A percentile compares a stretch with the other conserved stretches of the same genome.
Conservation (phyloP, 2,797 vertebrate genomes). For the Danio choprae region DNA sequence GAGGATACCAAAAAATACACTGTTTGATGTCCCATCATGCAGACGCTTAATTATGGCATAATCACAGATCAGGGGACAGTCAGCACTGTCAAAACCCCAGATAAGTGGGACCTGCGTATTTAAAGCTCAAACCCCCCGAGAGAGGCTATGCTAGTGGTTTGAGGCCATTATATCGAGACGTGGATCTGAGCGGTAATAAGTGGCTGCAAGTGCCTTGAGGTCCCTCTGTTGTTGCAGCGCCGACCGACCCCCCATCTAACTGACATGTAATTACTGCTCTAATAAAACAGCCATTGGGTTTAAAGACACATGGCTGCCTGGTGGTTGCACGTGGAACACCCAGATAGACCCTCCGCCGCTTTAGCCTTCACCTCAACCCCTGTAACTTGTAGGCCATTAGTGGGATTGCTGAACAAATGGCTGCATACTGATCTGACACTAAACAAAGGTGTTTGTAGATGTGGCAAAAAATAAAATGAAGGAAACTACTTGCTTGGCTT, state of each 20-base stretch:
- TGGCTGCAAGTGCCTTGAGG: slow-evolving; percentile 60
- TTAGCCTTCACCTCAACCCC: slow-evolving; percentile 21
- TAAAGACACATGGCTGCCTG: slow-evolving; percentile 38
- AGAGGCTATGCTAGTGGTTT: slow-evolving; percentile 46
- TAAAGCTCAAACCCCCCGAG: slow-evolving; percentile 50
- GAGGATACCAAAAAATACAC: slow-evolving; percentile 33
- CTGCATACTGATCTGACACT: background rate
- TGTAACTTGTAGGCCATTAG: slow-evolving; percentile 36
- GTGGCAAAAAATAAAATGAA: background rate
- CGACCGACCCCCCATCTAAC: slow-evolving; percentile 54
- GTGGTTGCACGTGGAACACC: slow-evolving; percentile 57
- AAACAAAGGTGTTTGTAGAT: background rate
- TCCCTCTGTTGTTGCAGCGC: slow-evolving; percentile 54
- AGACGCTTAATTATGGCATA: slow-evolving; percentile 63
- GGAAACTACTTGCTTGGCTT: background rate
- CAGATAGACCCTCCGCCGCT: slow-evolving; percentile 36
- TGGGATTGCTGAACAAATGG: slow-evolving; percentile 35
- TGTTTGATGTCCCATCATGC: slow-evolving; percentile 50
- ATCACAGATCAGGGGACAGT: slow-evolving; percentile 58
- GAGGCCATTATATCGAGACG: slow-evolving; percentile 55
- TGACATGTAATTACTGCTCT: slow-evolving; percentile 71
- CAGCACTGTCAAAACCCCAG: slow-evolving; percentile 50
- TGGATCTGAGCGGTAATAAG: slow-evolving; percentile 71
- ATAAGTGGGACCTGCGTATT: slow-evolving; percentile 55
- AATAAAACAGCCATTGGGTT: slow-evolving; percentile 69